phyloP scores from a whole-genome alignment of 2,113 vertebrate species.

The Ictalurus punctatus region DNA sequence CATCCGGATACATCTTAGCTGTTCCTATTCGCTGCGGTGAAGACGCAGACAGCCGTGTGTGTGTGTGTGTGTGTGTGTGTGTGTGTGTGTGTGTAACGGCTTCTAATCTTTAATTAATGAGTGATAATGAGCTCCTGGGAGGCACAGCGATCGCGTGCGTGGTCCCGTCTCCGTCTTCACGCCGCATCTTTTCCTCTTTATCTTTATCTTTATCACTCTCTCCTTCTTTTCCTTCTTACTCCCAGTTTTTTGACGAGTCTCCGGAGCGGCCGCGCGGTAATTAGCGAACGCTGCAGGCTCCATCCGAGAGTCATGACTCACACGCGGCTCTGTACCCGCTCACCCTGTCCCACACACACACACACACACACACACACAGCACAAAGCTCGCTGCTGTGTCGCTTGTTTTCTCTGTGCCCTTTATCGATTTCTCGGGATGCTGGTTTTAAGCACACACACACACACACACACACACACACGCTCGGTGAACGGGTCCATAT shows the following conservation, averaged over 20 bases:
- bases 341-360: background rate
- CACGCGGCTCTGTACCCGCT: constrained; percentile 18
- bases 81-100: constrained; percentile 38
- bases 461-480: background rate
- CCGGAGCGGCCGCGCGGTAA: constrained; percentile 16
- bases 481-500: background rate
- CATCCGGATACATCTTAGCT: background rate
- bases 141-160: constrained; percentile 55
- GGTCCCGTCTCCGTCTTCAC: constrained; percentile 28
- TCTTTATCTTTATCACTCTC: constrained; percentile 1
- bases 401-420: background rate
- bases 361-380: background rate
- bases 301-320: background rate
- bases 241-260: background rate
- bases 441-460: background rate
- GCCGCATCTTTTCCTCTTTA: background rate
- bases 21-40: constrained; percentile 10
- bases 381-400: background rate
- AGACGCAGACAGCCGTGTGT: background rate
- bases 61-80: constrained; percentile 29
- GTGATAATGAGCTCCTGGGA: constrained; percentile 55
- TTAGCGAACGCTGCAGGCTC: constrained; percentile 41
- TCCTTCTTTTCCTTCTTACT: constrained; percentile 15
- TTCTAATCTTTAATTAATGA: constrained; percentile 61
- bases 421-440: background rate